These are phyloP conservation scores for Drosophila burlai DNA, from an alignment of 1,140 invertebrate genomes.

Conservation along the genomic window DNA sequence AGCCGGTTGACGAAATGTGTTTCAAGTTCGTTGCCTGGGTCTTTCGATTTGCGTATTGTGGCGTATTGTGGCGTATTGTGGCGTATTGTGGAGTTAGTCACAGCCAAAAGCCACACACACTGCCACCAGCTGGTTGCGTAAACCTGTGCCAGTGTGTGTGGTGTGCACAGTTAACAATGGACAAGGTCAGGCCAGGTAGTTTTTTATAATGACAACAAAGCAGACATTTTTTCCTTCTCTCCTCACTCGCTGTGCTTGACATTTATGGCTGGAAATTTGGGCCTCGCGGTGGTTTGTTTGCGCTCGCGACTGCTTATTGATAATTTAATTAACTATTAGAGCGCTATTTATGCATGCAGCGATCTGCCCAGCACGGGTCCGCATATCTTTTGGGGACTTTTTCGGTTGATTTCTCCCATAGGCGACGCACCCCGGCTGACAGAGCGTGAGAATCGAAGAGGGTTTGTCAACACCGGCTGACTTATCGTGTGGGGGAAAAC, in stretches of 20 bases:
- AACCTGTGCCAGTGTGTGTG: slow-evolving; percentile 49
- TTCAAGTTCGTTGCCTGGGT: slow-evolving; percentile 81
- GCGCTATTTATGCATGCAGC: slow-evolving; percentile 52
- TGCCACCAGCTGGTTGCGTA: slow-evolving; percentile 58
- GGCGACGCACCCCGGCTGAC: slow-evolving; percentile 14
- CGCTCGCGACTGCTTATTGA: slow-evolving; percentile 59
- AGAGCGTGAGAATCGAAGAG: slow-evolving; percentile 30
- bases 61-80: slow-evolving; percentile 45
- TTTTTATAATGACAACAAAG: slow-evolving; percentile 81
- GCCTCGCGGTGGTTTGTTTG: slow-evolving; percentile 36
- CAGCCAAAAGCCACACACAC: slow-evolving; percentile 46
- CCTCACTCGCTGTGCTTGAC: slow-evolving; percentile 56
- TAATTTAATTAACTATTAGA: slow-evolving; percentile 80
- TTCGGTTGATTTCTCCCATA: slow-evolving; percentile 14
- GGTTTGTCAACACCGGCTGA: slow-evolving; percentile 20
- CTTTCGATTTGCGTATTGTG: slow-evolving; percentile 76
- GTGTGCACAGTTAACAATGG: slow-evolving; percentile 74
- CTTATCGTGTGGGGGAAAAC: slow-evolving; percentile 15
- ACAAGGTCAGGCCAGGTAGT: slow-evolving; percentile 78
- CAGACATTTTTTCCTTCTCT: slow-evolving; percentile 53
- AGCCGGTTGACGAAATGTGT: slow-evolving; percentile 67
- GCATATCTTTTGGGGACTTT: slow-evolving; percentile 14
- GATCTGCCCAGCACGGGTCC: slow-evolving; percentile 22
- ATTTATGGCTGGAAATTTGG: slow-evolving; percentile 70
- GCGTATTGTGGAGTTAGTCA: slow-evolving; percentile 61